Conservation (phyloP, 1,140 invertebrate genomes). For the Drosophila bocki region DNA sequence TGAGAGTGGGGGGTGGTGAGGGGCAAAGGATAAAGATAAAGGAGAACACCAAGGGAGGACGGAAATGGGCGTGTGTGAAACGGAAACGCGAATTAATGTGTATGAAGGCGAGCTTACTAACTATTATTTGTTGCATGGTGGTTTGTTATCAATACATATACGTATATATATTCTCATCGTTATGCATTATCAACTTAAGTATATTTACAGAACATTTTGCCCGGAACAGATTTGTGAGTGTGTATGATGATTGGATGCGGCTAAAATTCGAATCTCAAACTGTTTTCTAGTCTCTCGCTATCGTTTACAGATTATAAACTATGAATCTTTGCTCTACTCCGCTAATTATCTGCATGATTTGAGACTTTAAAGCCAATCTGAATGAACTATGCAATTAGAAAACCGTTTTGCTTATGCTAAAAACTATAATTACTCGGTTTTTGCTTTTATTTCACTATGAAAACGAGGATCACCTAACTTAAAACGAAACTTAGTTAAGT, state of each 20-base stretch:
- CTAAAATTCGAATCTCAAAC: conserved; percentile 47
- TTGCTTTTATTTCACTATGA: conserved; percentile 68
- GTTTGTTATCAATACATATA: conserved; percentile 57
- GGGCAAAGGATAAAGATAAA: not conserved
- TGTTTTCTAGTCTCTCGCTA: conserved; percentile 36
- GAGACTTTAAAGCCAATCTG: conserved; percentile 34
- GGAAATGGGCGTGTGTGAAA: conserved; percentile 54
- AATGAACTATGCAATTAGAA: conserved; percentile 55
- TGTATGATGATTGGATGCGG: conserved; percentile 14
- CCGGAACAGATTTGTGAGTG: conserved; percentile 37
- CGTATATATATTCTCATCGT: conserved; percentile 31
- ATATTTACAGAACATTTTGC: conserved; percentile 75
- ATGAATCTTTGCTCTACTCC: conserved; percentile 40
- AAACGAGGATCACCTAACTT: conserved; percentile 73
- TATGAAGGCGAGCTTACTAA: conserved; percentile 63
- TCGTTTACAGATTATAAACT: conserved; percentile 17
- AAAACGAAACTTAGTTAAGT: conserved; percentile 68
- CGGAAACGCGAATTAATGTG: conserved; percentile 35
- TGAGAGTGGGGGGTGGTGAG: conserved; percentile 13
- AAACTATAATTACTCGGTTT: conserved; percentile 76
- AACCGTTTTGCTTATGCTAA: conserved; percentile 51
- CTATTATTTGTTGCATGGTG: conserved; percentile 74
- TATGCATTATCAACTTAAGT: conserved; percentile 60
- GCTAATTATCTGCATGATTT: conserved; percentile 46
- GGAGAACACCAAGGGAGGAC: conserved; percentile 32